phyloP scores from a whole-genome alignment of 2,797 vertebrate genomes.

The Atherinosoma microstoma region DNA sequence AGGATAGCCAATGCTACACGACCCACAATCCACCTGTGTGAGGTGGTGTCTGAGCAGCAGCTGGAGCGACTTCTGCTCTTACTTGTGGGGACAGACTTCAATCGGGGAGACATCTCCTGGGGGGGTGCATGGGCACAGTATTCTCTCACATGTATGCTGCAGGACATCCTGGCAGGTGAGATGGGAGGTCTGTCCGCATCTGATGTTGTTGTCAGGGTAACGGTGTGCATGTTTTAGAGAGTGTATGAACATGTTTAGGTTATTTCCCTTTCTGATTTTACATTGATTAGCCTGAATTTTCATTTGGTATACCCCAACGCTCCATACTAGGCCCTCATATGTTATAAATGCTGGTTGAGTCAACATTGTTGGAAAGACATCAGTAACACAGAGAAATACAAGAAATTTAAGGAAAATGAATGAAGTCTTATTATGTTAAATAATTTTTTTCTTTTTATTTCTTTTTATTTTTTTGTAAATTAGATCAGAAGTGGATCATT shows the following conservation, averaged over 20 bases:
- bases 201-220: not conserved
- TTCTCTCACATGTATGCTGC: slow-evolving; percentile 98
- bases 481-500: not conserved
- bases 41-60: slow-evolving; percentile 95
- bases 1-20: slow-evolving; percentile 96
- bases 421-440: too few relatives aligned
- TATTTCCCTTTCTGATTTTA: not conserved
- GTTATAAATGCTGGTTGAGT: not conserved
- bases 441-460: too few relatives aligned
- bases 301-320: not conserved
- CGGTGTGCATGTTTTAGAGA: not conserved
- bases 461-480: too few relatives aligned
- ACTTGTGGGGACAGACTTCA: slow-evolving; percentile 97
- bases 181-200: too few relatives aligned
- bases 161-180: slow-evolving; percentile 96
- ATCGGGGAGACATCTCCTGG: slow-evolving; percentile 98
- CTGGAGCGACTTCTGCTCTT: slow-evolving; percentile 95
- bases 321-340: not conserved
- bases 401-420: too few relatives aligned
- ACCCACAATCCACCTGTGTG: slow-evolving; percentile 97
- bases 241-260: not conserved
- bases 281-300: not conserved
- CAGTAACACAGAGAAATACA: too few relatives aligned
- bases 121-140: slow-evolving; percentile 99
- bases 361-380: not conserved